A percentile compares a stretch with the other conserved stretches of the same genome.
Conservation (phyloP, 2,888 invertebrate genomes). For the Parnassius smintheus region DNA sequence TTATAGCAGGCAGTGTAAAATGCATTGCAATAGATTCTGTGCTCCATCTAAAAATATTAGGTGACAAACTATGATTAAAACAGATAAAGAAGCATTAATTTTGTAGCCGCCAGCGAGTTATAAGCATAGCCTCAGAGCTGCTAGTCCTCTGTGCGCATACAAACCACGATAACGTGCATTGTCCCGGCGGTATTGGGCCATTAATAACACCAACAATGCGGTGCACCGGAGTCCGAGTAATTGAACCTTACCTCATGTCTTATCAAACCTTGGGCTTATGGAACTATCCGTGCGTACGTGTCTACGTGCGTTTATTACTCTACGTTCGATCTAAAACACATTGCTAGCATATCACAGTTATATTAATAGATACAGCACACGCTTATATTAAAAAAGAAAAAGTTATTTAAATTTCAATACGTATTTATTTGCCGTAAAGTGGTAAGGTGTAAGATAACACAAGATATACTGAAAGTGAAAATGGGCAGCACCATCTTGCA, state of each 20-base stretch:
- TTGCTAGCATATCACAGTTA: no score
- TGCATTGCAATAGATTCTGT: not conserved
- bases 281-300: conserved; percentile 46
- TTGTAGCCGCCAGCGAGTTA: conserved; percentile 25
- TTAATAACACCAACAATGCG: conserved; percentile 68
- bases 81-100: conserved; percentile 14
- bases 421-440: no score
- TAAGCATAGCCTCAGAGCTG: conserved; percentile 30
- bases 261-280: conserved; percentile 55
- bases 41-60: no score
- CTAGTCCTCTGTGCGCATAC: conserved; percentile 34
- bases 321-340: no score
- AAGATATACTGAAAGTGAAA: no score
- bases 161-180: conserved; percentile 44
- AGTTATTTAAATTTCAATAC: no score
- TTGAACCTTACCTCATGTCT: conserved; percentile 57
- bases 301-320: not conserved
- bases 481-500: no score
- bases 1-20: not conserved
- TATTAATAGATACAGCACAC: no score
- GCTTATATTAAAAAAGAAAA: no score
- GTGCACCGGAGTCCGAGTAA: conserved; percentile 47
- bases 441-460: no score
- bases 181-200: conserved; percentile 58
- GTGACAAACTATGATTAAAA: not conserved